Percentiles rank a stretch among this genome's conserved stretches.
phyloP scores from a whole-genome alignment of 2,113 vertebrate species.

The Campylomormyrus numenius region DNA sequence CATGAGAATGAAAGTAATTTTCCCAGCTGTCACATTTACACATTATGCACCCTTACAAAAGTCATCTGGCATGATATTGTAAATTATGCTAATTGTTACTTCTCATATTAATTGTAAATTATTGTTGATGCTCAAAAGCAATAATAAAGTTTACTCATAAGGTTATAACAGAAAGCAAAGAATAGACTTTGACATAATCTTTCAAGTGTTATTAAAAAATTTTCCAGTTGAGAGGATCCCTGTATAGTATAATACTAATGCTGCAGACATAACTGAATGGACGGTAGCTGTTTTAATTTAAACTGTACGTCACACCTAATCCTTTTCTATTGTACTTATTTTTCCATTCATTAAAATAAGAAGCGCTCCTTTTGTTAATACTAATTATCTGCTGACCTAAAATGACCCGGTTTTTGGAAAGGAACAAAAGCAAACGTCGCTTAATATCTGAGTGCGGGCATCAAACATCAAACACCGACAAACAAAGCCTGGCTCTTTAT shows the following conservation, averaged over 20 bases:
- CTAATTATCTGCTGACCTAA: constrained; percentile 2
- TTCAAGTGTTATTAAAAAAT: not conserved
- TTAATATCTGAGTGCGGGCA: not conserved
- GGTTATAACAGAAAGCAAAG: constrained; percentile 2
- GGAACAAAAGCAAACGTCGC: not conserved
- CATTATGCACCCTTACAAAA: not conserved
- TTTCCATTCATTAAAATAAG: not conserved
- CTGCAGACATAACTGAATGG: not conserved
- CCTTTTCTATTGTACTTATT: not conserved
- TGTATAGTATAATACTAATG: not conserved
- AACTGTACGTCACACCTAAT: not conserved
- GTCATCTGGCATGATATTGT: not conserved
- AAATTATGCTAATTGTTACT: not conserved
- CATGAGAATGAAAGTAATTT: not conserved
- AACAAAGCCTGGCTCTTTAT: not conserved
- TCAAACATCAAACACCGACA: not conserved
- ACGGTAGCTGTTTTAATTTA: not conserved
- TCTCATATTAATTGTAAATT: not conserved
- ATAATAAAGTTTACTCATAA: not conserved
- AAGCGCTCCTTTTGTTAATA: not conserved
- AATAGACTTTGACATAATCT: not conserved
- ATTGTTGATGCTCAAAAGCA: constrained; percentile 2
- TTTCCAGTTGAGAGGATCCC: not conserved
- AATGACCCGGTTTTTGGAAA: not conserved
- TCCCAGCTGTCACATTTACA: not conserved